phyloP scores from a whole-genome alignment of 2,113 vertebrate genomes.

The Siniperca knerii region DNA sequence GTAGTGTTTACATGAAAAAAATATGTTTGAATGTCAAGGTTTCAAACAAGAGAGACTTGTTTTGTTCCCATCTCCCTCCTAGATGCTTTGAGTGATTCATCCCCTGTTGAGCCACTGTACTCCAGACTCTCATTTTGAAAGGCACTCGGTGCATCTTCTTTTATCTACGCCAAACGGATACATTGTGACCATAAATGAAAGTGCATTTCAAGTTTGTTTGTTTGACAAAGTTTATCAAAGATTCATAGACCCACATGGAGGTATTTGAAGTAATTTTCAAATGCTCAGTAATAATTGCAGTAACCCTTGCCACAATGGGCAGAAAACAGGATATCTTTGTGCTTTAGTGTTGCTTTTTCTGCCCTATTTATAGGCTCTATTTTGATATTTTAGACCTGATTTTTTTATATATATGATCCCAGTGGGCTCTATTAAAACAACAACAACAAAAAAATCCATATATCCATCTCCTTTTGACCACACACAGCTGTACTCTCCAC shows the following conservation, averaged over 20 bases:
- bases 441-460: conserved; percentile 66
- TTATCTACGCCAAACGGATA: conserved; percentile 18
- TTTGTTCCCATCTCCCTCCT: conserved; percentile 38
- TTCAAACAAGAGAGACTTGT: conserved; percentile 50
- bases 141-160: conserved; percentile 16
- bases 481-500: conserved; percentile 35
- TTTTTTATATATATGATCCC: conserved; percentile 61
- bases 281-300: conserved; percentile 12
- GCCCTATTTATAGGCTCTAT: conserved; percentile 54
- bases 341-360: conserved; percentile 20
- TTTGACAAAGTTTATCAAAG: conserved; percentile 44
- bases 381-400: conserved; percentile 62
- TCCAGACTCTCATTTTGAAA: conserved; percentile 54
- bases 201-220: conserved; percentile 36
- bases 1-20: conserved; percentile 56
- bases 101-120: conserved; percentile 49
- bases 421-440: conserved; percentile 72
- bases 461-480: conserved; percentile 66
- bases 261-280: conserved; percentile 46
- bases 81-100: conserved; percentile 50
- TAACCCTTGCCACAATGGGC: conserved; percentile 6
- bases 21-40: conserved; percentile 48
- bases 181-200: conserved; percentile 42
- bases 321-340: conserved; percentile 23
- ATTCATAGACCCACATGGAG: conserved; percentile 17